Percentiles rank a stretch among this genome's conserved stretches.
phyloP scores from a whole-genome alignment of 2,113 vertebrate genomes.

The Neofelis nebulosa region DNA sequence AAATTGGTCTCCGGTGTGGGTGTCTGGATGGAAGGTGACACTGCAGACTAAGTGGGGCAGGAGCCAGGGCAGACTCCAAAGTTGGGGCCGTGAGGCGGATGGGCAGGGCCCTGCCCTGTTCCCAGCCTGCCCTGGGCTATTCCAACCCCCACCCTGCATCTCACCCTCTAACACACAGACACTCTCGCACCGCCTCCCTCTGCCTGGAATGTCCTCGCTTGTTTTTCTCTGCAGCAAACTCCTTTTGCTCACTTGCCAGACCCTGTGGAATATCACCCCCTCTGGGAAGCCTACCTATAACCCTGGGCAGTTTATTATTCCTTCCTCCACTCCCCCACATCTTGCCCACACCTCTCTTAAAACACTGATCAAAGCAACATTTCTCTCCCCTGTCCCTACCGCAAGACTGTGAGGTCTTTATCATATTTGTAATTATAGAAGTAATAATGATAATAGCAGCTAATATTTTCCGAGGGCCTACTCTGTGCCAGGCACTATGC shows the following conservation, averaged over 20 bases:
- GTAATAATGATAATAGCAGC: background rate
- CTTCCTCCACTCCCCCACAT: background rate
- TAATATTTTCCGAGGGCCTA: background rate
- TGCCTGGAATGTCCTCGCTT: background rate
- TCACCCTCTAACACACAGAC: background rate
- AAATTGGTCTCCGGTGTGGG: background rate
- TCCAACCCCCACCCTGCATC: background rate
- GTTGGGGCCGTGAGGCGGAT: background rate
- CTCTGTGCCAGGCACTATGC: background rate
- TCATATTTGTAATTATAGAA: background rate
- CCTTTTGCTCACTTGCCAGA: background rate
- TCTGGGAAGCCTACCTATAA: background rate
- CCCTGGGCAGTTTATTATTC: background rate
- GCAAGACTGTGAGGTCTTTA: background rate
- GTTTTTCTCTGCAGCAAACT: background rate
- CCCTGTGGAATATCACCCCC: too few relatives aligned
- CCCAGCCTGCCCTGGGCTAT: background rate
- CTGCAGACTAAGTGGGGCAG: background rate
- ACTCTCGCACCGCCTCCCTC: accelerated
- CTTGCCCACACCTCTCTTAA: background rate
- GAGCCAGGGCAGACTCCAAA: background rate
- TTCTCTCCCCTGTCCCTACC: background rate
- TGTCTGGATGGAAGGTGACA: background rate
- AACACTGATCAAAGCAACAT: background rate
- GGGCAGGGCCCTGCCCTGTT: background rate